Conservation (phyloP, 1,140 invertebrate genomes). For the Pseudomyrmex flavicornis region DNA sequence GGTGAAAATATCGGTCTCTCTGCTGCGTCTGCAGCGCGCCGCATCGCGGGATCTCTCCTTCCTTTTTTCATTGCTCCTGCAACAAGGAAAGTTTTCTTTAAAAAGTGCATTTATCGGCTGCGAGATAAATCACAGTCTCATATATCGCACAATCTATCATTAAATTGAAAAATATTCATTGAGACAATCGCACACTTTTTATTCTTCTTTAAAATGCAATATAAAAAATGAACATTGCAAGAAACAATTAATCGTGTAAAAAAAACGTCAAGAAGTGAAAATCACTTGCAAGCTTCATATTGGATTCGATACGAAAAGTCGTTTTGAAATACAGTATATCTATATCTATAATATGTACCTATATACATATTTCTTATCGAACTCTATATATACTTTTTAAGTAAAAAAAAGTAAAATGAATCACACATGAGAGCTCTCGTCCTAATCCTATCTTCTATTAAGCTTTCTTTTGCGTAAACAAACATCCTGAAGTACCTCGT, state of each 20-base stretch:
- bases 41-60: slow-evolving; percentile 98
- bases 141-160: background rate
- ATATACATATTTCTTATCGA: background rate
- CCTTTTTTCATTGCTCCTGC: slow-evolving; percentile 97
- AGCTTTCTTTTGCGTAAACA: slow-evolving; percentile 36
- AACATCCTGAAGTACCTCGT: slow-evolving; percentile 34
- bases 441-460: slow-evolving; percentile 23
- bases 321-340: background rate
- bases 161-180: background rate
- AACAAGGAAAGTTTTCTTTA: slow-evolving; percentile 72
- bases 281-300: background rate
- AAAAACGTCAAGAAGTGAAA: background rate
- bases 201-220: background rate
- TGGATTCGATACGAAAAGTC: background rate
- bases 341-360: background rate
- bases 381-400: background rate
- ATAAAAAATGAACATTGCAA: no score
- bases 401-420: slow-evolving; percentile 5
- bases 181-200: no score
- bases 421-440: slow-evolving; percentile 22
- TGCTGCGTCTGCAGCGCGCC: slow-evolving; percentile 95
- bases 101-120: background rate
- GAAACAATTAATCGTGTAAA: no score
- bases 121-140: background rate
- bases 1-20: slow-evolving; percentile 97